Evolutionary conservation across 1,140 invertebrate species (phyloP), one percentile per base, ranked within the genome.

Genomic region (Achroia grisella): DNA sequence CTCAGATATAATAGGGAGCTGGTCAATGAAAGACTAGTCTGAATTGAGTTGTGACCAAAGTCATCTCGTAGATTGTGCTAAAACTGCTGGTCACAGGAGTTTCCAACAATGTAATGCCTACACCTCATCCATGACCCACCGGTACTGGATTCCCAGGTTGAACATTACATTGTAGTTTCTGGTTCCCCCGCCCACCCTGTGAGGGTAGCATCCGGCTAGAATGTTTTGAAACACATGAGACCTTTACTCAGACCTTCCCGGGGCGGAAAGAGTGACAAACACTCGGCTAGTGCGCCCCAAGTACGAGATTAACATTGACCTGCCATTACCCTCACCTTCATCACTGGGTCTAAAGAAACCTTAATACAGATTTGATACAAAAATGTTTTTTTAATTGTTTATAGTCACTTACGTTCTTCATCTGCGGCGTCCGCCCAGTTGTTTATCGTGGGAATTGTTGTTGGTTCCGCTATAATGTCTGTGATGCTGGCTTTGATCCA

Each of bases 221-320:
- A 82, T 72, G 78, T 84, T 43, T 50, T 39, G 46, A 59, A 56
- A 64, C 75, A 74, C 71, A 67, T 28, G 44, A 52, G 70, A 77
- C 80, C 79, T 72, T 77, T 81, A 44, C 85, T 87, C 85, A 87
- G 85, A 87, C 85, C 85, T 87, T 87, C 83, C 85, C 85, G 83
- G 64, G 85, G 72, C 61, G 64, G 30, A 64, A 23, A 45, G 71
- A 83, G 79, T 67, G 71, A 87, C 63, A 42, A 60, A 40, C 72
- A 69, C 81, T 62, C 81, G 12, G 82, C 56, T 12, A 47, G 86
- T 85, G 66, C 63, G 58, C 71, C 86, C 86, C 86, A 85, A 65
- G 71, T 86, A 86, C 82, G 82, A 87, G 83, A 86, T 87, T 86
- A 77, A 72, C 76, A 79, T 86, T 82, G 81, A 56, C 82, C 60